Percentiles rank a stretch among this genome's conserved stretches.
These are phyloP conservation scores for Chondrosia reniformis DNA, from an alignment of 37 sponge, comb jelly and placozoan species.

Conservation along the genomic window DNA sequence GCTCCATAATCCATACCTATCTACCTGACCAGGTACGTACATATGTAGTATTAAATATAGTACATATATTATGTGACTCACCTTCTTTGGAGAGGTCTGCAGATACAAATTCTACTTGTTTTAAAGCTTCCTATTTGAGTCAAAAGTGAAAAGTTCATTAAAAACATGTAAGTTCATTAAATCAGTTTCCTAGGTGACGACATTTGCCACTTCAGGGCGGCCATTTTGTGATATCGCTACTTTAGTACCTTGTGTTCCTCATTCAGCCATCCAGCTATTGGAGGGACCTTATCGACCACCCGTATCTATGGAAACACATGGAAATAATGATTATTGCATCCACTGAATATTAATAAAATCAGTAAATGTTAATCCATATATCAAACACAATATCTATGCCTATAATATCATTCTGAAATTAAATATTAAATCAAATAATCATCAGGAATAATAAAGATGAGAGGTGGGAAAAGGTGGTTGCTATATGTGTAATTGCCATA, in stretches of 20 bases:
- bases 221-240: no score
- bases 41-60: background rate
- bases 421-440: no score
- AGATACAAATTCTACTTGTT: slow-evolving; percentile 78
- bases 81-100: slow-evolving; percentile 72
- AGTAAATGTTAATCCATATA: no score
- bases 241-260: slow-evolving; percentile 70
- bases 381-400: no score
- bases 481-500: no score
- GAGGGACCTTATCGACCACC: slow-evolving; percentile 90
- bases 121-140: slow-evolving; percentile 42
- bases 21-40: no score
- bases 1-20: no score
- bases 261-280: slow-evolving; percentile 88
- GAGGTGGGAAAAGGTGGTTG: no score
- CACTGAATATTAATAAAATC: no score
- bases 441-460: no score
- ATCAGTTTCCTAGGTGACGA: background rate
- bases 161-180: background rate
- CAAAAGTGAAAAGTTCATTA: background rate
- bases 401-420: no score
- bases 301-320: slow-evolving; percentile 34
- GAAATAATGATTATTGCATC: background rate
- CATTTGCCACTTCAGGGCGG: background rate
- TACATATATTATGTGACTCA: background rate